These are phyloP conservation scores for Diarsia brunnea DNA, from an alignment of 2,888 invertebrate species.

Conservation along the genomic window DNA sequence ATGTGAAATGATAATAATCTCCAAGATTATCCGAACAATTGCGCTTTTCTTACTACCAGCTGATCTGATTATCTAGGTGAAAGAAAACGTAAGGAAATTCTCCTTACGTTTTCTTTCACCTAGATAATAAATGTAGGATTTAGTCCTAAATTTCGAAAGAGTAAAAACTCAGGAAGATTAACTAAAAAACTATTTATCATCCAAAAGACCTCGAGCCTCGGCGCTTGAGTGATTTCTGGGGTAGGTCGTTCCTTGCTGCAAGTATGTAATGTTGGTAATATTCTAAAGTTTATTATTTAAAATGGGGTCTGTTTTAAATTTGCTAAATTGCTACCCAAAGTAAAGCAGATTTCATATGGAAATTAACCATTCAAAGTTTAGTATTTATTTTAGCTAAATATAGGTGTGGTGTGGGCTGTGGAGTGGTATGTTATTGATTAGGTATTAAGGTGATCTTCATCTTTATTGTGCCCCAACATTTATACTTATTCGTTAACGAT, in stretches of 20 bases:
- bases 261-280: not conserved
- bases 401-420: not conserved
- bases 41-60: slow-evolving; percentile 13
- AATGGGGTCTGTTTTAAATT: not conserved
- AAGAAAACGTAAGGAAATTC: not conserved
- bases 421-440: not conserved
- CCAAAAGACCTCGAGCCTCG: not conserved
- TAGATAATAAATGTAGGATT: not conserved
- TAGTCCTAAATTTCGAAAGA: not conserved
- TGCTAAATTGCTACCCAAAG: too few species aligned
- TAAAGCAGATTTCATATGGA: not conserved
- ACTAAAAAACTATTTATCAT: not conserved
- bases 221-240: not conserved
- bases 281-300: not conserved
- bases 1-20: slow-evolving; percentile 57
- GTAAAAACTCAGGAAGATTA: not conserved
- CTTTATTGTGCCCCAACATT: not conserved
- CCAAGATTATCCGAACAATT: slow-evolving; percentile 22
- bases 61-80: not conserved
- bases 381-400: not conserved
- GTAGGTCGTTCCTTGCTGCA: not conserved
- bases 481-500: not conserved
- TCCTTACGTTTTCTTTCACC: too few species aligned
- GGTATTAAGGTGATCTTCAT: not conserved
- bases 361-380: not conserved